phyloP scores from a whole-genome alignment of 2,888 invertebrate species.

The Lissocephala sabroskyi region DNA sequence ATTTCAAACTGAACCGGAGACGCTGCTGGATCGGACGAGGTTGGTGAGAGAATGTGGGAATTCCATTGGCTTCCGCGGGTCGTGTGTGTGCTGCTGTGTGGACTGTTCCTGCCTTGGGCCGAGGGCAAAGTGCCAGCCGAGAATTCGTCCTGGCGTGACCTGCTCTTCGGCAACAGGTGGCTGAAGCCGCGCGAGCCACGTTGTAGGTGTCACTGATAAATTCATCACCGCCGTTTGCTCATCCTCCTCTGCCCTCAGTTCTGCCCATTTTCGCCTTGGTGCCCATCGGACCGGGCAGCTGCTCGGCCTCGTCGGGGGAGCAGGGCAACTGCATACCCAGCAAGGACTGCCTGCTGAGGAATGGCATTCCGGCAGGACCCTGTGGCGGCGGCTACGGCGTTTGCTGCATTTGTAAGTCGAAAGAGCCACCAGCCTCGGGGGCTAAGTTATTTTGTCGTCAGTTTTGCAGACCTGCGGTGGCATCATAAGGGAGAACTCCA shows the following conservation, averaged over 20 bases:
- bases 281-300: conserved; percentile 84
- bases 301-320: conserved; percentile 83
- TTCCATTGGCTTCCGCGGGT: neutral
- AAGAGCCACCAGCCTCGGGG: neutral
- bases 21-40: conserved; percentile 34
- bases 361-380: conserved; percentile 83
- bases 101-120: conserved; percentile 23
- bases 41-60: neutral
- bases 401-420: conserved; percentile 70
- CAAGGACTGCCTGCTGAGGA: conserved; percentile 80
- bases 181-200: conserved; percentile 48
- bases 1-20: conserved; percentile 32
- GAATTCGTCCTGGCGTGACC: conserved; percentile 62
- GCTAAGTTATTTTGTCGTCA: conserved; percentile 55
- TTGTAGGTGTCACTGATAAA: conserved; percentile 62
- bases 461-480: conserved; percentile 87
- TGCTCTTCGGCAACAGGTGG: conserved; percentile 68
- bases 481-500: conserved; percentile 84
- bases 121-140: conserved; percentile 30
- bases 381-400: conserved; percentile 78
- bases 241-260: conserved; percentile 75
- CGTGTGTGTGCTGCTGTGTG: conserved; percentile 2
- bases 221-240: conserved; percentile 35
- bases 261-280: conserved; percentile 86
- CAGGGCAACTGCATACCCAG: conserved; percentile 85